Base-by-base conservation (phyloP, 2,888 invertebrate genomes). In the Pseudococcus jackbeardsleyi region DNA sequence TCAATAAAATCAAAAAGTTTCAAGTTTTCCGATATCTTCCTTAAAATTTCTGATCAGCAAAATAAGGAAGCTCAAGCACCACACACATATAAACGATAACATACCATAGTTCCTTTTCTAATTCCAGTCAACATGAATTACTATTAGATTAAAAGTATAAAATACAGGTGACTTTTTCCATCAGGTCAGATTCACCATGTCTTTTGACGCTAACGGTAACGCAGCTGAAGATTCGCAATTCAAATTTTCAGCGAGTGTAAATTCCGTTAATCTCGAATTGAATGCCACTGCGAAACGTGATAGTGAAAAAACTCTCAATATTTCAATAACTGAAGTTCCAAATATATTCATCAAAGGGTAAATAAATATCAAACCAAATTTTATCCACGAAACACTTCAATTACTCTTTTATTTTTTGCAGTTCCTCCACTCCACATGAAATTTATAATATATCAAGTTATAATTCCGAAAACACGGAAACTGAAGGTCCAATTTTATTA, bases 231-330 rank as follows among this genome's bases (percentile, higher is more conserved):
- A n/a, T 0, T 17, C 9, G 8, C 4, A 12, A 59, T 59, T 59
- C 5, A 59, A 0, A 17, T 59, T 59, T 59, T 17, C 92, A 90
- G 42, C 59, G 0, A 59, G 15, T n/a, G 59, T 59, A 1, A n/a
- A 6, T n/a, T 7, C 9, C 11, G 17, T 17, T n/a, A n/a, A 59
- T 59, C 6, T 17, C 15, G 17, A 59, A 17, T 46, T 46, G 46
- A 46, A 46, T 5, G 12, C 8, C 8, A 46, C 2, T 46, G 9
- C 46, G 6, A 8, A 3, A 5, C 0, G 9, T 1, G 17, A 59
- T 17, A 17, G 15, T n/a, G 5, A 59, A 17, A 59, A 0, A n/a
- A 8, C 59, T 3, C 7, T 59, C n/a, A 8, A n/a, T 59, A 59
- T 59, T 59, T 5, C 59, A 6, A 8, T 59, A 11, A 17, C 15